Evolutionary conservation across 2,113 vertebrate genomes (phyloP), one percentile per base, ranked within the genome.

Genomic region (Cepphus grylle): DNA sequence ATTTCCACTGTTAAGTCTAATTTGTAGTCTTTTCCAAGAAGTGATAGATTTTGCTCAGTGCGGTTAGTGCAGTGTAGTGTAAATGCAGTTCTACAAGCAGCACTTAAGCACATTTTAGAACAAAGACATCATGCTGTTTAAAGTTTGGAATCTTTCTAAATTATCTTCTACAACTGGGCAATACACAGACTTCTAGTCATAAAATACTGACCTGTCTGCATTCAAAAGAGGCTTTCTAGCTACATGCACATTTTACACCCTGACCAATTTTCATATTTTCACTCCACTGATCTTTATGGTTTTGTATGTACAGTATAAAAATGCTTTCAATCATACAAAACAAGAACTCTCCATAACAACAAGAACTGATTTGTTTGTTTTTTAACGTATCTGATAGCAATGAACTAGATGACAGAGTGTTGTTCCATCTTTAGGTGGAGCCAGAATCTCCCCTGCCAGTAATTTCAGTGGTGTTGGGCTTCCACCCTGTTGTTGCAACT

Each of bases 351-450:
- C 34, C 1, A 0, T 52, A 52, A 74, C 63, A 77, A 72, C 30
- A 61, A 15, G 58, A 61, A 20, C 7, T 0, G 13, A 67, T 23
- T 63, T 79, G 49, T 80, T 69, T 79, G 55, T 30, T 81, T 77
- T 47, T 43, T 67, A 63, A 36, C 4, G 0, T 27, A 42, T 59
- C 74, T 55, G 85, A 81, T 30, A 49, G 58, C 73, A 58, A 49
- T 40, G 52, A 87, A 42, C 42, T 13, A 34, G 32, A 77, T 92
- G 73, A 87, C 77, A 62, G 14, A 34, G 36, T 14, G 19, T 23
- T 81, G 69, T 77, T 94, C 47, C 78, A 63, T 94, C 90, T 72
- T 92, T 87, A 90, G 90, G 86, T 76, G 86, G 86, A 84, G 95
- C 56, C 47, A 83, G 72, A 23, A 67, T 71, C 67, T 52, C 40